Percentiles rank a stretch among this genome's conserved stretches.
Conservation (phyloP, 2,113 vertebrate genomes). For the Thalassoma bifasciatum region DNA sequence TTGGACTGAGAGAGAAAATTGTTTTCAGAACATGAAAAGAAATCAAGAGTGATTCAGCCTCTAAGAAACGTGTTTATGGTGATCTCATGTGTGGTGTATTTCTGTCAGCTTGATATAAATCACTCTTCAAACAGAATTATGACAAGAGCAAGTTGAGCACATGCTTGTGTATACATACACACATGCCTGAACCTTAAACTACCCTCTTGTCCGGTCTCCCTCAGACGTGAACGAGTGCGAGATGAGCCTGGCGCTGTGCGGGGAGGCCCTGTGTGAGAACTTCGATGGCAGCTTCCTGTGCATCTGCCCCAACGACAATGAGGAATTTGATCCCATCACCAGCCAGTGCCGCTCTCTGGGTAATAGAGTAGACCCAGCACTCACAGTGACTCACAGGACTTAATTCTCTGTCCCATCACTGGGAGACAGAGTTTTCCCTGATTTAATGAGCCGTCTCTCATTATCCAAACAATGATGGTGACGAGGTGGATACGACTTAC, state of each 20-base stretch:
- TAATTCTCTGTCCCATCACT: constrained; percentile 64
- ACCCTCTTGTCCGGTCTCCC: constrained; percentile 44
- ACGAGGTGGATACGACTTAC: constrained; percentile 69
- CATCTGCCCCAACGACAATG: constrained; percentile 84
- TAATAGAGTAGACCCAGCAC: constrained; percentile 71
- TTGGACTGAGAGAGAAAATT: too few species aligned
- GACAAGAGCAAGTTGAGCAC: neutral
- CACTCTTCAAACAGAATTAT: too few species aligned
- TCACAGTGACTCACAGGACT: constrained; percentile 67
- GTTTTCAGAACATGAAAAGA: neutral
- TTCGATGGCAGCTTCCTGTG: constrained; percentile 87
- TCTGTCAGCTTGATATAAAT: too few species aligned
- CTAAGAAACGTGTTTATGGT: neutral
- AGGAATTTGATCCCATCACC: constrained; percentile 85
- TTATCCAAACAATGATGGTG: constrained; percentile 75
- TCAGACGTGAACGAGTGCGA: constrained; percentile 85
- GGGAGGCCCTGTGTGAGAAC: constrained; percentile 85
- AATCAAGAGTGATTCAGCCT: neutral
- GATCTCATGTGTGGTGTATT: neutral
- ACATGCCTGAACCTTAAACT: constrained; percentile 40
- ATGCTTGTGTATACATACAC: constrained; percentile 33
- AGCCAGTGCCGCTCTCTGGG: constrained; percentile 80
- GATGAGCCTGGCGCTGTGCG: constrained; percentile 81
- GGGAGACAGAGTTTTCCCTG: constrained; percentile 73
- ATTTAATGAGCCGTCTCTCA: constrained; percentile 78